A percentile compares a stretch with the other conserved stretches of the same genome.
Conservation (phyloP, 2,888 invertebrate genomes). For the Microctonus aethiopoides region DNA sequence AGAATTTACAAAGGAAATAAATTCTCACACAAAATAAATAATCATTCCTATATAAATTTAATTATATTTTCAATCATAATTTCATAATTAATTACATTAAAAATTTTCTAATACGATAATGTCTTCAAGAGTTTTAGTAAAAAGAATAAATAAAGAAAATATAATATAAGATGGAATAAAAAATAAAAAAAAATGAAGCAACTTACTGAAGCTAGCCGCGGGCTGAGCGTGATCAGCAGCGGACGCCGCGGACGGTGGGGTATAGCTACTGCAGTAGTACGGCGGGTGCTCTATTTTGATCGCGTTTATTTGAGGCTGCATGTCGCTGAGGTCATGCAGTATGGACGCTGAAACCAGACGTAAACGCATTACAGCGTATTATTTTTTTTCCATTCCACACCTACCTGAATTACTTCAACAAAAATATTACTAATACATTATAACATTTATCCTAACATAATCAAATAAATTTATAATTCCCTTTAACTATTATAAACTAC, state of each 20-base stretch:
- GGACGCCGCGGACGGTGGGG: slow-evolving; percentile 74
- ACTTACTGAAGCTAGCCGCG: slow-evolving; percentile 67
- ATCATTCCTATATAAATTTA: no score
- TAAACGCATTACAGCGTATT: slow-evolving; percentile 45
- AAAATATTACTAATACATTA: slow-evolving; percentile 3
- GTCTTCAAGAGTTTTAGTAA: no score
- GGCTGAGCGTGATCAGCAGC: slow-evolving; percentile 67
- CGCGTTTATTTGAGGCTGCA: slow-evolving; percentile 78
- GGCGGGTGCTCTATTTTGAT: slow-evolving; percentile 86
- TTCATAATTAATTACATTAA: no score
- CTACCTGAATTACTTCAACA: slow-evolving; percentile 12
- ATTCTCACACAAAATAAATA: no score
- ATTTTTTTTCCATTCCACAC: slow-evolving; percentile 17
- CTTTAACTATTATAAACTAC: no score
- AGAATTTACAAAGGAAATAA: no score
- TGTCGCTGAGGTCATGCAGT: slow-evolving; percentile 87
- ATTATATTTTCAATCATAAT: no score
- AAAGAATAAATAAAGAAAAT: slow-evolving; percentile 1
- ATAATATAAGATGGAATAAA: slow-evolving; percentile 16
- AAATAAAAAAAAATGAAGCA: slow-evolving; percentile 39
- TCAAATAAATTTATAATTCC: no score
- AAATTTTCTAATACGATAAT: no score
- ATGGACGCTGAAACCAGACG: slow-evolving; percentile 85
- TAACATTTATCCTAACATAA: not conserved
- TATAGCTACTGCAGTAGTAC: slow-evolving; percentile 86